A percentile compares a stretch with the other conserved stretches of the same genome.
Evolutionary conservation across 2,888 invertebrate species (phyloP).

Genomic region (Pollenia labialis): DNA sequence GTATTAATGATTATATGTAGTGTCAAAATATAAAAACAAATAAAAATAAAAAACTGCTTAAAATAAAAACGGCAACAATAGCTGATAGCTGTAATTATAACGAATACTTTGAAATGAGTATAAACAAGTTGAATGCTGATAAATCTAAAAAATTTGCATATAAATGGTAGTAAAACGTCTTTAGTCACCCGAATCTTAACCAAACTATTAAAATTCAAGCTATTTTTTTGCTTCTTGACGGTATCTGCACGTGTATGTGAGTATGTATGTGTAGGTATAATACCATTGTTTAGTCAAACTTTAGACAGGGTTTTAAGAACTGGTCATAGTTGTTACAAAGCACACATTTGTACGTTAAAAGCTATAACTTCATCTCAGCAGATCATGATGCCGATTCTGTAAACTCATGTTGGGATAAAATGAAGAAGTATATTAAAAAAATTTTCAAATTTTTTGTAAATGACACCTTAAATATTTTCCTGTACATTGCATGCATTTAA

Average conservation of each 20-base stretch:
- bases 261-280: too few species aligned
- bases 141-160: slow-evolving; percentile 73
- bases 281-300: not conserved
- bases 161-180: slow-evolving; percentile 74
- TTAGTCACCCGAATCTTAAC: slow-evolving; percentile 76
- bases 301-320: slow-evolving; percentile 10
- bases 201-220: slow-evolving; percentile 71
- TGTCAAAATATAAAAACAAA: slow-evolving; percentile 27
- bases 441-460: too few species aligned
- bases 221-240: slow-evolving; percentile 14
- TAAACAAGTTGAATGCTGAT: slow-evolving; percentile 53
- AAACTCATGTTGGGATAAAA: too few species aligned
- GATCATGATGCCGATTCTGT: too few species aligned
- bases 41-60: not conserved
- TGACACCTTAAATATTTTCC: too few species aligned
- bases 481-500: too few species aligned
- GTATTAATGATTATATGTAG: not conserved
- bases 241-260: too few species aligned
- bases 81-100: slow-evolving; percentile 40
- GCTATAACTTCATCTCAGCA: too few species aligned
- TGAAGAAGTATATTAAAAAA: too few species aligned
- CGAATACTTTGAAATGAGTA: slow-evolving; percentile 36
- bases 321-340: slow-evolving; percentile 19
- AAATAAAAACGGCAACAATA: slow-evolving; percentile 17
- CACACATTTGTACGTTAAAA: not conserved